A percentile compares a stretch with the other conserved stretches of the same genome.
phyloP scores from a whole-genome alignment of 2,797 vertebrate genomes.

The Anomalospiza imberbis region DNA sequence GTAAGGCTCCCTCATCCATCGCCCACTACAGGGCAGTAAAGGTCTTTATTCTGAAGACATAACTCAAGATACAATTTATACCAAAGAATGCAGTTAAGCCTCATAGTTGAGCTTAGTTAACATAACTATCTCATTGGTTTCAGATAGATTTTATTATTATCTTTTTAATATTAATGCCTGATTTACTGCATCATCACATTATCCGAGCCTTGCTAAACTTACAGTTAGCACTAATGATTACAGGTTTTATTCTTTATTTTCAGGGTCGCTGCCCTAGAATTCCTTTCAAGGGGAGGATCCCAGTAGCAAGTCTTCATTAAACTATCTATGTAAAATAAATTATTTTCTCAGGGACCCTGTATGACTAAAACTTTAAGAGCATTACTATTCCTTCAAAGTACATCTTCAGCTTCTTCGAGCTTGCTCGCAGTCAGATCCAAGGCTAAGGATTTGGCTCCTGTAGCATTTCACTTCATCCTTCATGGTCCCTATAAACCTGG shows the following conservation, averaged over 20 bases:
- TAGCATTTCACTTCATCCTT: not conserved
- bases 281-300: not conserved
- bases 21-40: not conserved
- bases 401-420: not conserved
- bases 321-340: not conserved
- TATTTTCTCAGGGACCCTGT: not conserved
- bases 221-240: not conserved
- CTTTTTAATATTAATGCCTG: not conserved
- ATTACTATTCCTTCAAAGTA: not conserved
- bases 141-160: not conserved
- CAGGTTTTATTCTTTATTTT: not conserved
- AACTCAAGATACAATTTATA: conserved; percentile 12
- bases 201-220: not conserved
- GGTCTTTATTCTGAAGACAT: not conserved
- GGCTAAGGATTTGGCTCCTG: not conserved
- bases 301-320: not conserved
- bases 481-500: not conserved
- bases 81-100: not conserved
- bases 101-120: not conserved
- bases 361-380: not conserved
- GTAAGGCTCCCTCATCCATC: not conserved
- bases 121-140: not conserved
- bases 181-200: not conserved
- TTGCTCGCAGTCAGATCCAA: not conserved
- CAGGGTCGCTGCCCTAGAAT: not conserved